A percentile compares a stretch with the other conserved stretches of the same genome.
These are phyloP conservation scores for Prorops nasuta DNA, from an alignment of 1,140 invertebrate genomes.

Conservation along the genomic window DNA sequence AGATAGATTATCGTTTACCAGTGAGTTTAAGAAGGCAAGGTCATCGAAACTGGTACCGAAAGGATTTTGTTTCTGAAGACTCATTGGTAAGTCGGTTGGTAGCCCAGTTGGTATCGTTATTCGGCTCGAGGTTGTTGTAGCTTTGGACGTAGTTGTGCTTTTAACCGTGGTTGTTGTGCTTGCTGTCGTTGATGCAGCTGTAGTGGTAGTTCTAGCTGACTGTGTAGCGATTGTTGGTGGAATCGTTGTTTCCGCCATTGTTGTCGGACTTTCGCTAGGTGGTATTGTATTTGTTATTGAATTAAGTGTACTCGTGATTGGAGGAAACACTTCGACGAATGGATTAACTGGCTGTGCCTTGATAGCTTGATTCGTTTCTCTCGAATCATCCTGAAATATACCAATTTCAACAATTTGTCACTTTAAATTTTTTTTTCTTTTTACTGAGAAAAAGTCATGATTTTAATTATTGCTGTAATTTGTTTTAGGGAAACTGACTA, in stretches of 20 bases:
- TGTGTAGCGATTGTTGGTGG: conserved; percentile 10
- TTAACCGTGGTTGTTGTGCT: background rate
- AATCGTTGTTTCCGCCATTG: conserved; percentile 13
- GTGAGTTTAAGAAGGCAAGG: conserved; percentile 48
- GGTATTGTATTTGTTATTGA: conserved; percentile 16
- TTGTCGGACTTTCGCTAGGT: conserved; percentile 15
- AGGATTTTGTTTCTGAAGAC: conserved; percentile 32
- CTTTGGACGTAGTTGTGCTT: background rate
- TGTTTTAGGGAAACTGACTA: conserved; percentile 31
- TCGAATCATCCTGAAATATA: conserved; percentile 41
- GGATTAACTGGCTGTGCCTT: conserved; percentile 32
- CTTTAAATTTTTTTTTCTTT: background rate
- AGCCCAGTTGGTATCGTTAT: background rate
- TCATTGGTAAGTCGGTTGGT: conserved; percentile 5
- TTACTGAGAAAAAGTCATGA: background rate
- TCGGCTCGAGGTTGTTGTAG: background rate
- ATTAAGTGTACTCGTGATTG: too few relatives aligned
- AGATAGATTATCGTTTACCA: conserved; percentile 33
- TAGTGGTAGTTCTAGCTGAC: conserved; percentile 15
- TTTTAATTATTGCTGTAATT: too few relatives aligned
- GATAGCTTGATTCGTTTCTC: conserved; percentile 23
- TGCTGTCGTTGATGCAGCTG: conserved; percentile 16
- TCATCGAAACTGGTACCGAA: conserved; percentile 51
- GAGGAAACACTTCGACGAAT: conserved; percentile 43
- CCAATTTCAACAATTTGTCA: too few relatives aligned